phyloP scores from a whole-genome alignment of 2,888 invertebrate species.

The Lithophane socia region DNA sequence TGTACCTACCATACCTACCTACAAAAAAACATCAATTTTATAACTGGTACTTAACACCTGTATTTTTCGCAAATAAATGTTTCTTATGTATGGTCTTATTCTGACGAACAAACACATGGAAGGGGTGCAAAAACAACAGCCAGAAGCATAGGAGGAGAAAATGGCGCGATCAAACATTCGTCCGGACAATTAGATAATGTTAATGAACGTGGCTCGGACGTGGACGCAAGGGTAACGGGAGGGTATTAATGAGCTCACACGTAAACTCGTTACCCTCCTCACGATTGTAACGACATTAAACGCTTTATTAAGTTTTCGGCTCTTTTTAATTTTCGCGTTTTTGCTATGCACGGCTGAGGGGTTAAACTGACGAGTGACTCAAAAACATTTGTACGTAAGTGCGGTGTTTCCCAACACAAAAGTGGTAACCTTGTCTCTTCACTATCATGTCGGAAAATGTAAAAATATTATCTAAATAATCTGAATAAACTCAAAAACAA shows the following conservation, averaged over 20 bases:
- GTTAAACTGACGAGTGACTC: not conserved
- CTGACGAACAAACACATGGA: not conserved
- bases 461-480: not conserved
- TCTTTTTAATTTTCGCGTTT: constrained; percentile 38
- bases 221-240: constrained; percentile 32
- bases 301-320: constrained; percentile 50
- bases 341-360: not conserved
- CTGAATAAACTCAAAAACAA: no score
- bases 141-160: constrained; percentile 25
- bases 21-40: no score
- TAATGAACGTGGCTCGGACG: constrained; percentile 68
- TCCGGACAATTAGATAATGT: constrained; percentile 73
- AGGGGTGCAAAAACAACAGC: constrained; percentile 24
- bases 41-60: no score
- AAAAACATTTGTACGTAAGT: not conserved
- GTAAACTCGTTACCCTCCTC: constrained; percentile 66
- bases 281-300: constrained; percentile 59
- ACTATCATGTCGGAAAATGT: not conserved
- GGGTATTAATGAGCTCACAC: constrained; percentile 61
- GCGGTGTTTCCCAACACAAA: not conserved
- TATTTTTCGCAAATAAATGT: no score
- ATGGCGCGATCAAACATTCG: constrained; percentile 59
- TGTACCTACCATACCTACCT: no score
- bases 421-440: not conserved
- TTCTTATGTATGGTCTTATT: no score